A percentile compares a stretch with the other conserved stretches of the same genome.
Evolutionary conservation across 2,797 vertebrate genomes (phyloP).

Genomic region (Oreortyx pictus): DNA sequence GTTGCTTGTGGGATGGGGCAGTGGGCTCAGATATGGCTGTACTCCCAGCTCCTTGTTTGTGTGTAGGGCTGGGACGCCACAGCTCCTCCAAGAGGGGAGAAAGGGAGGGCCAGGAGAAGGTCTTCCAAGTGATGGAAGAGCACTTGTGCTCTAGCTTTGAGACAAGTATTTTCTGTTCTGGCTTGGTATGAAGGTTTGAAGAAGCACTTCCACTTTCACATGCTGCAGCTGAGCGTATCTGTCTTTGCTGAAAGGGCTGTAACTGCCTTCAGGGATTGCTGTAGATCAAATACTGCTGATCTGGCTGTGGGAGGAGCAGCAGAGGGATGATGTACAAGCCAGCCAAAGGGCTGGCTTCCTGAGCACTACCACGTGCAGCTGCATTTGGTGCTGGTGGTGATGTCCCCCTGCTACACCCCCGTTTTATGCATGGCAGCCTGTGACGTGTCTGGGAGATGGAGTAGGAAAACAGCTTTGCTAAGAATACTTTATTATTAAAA

Average conservation of each 20-base stretch:
- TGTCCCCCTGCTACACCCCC: not conserved
- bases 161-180: not conserved
- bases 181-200: not conserved
- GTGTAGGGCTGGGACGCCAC: not conserved
- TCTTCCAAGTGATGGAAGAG: not conserved
- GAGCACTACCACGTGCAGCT: not conserved
- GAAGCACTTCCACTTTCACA: not conserved
- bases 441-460: not conserved
- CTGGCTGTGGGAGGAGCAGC: not conserved
- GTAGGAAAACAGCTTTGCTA: not conserved
- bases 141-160: not conserved
- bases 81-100: not conserved
- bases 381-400: not conserved
- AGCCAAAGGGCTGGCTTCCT: not conserved
- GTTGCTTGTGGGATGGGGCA: not conserved
- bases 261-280: not conserved
- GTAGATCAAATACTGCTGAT: not conserved
- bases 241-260: not conserved
- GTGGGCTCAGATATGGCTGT: not conserved
- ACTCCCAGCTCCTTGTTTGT: not conserved
- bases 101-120: rapidly evolving
- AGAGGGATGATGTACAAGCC: not conserved
- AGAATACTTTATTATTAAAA: not conserved
- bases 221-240: not conserved
- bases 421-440: not conserved